A percentile compares a stretch with the other conserved stretches of the same genome.
phyloP scores from a whole-genome alignment of 2,113 vertebrate genomes.

The Probosciger aterrimus region DNA sequence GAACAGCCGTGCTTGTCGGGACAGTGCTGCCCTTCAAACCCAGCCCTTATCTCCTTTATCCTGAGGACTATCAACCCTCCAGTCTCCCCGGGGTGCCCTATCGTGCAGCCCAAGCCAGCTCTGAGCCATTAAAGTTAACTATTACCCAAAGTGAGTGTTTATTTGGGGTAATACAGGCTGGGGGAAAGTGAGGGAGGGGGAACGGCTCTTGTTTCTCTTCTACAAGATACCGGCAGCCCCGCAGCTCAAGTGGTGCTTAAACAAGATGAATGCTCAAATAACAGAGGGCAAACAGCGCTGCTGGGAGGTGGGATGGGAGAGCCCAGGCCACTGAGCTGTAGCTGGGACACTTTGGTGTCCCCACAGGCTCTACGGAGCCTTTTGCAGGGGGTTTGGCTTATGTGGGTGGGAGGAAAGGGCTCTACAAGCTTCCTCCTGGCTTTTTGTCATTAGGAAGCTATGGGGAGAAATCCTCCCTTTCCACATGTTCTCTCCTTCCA shows the following conservation, averaged over 20 bases:
- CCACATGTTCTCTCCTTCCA: background rate
- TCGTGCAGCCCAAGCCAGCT: background rate
- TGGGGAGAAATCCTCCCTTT: background rate
- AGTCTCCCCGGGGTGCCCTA: background rate
- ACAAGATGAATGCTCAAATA: constrained; percentile 28
- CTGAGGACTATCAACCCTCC: background rate
- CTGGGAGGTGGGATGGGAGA: background rate
- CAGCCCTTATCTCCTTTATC: background rate
- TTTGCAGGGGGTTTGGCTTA: background rate
- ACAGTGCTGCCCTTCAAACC: constrained; percentile 26
- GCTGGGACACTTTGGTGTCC: rapidly evolving
- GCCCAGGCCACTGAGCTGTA: rapidly evolving
- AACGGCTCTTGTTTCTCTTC: background rate
- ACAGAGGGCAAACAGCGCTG: background rate
- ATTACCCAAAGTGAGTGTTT: constrained; percentile 53
- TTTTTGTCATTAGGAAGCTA: background rate
- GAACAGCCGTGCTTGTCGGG: background rate
- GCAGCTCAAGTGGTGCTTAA: background rate
- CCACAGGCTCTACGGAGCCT: rapidly evolving
- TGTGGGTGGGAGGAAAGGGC: background rate
- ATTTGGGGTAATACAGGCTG: constrained; percentile 56
- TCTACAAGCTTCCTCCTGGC: background rate
- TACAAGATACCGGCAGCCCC: background rate
- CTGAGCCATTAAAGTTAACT: constrained; percentile 62
- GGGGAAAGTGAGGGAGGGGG: constrained; percentile 41